A percentile compares a stretch with the other conserved stretches of the same genome.
Evolutionary conservation across 2,797 vertebrate genomes (phyloP).

Genomic region (Anolis apletophallus): DNA sequence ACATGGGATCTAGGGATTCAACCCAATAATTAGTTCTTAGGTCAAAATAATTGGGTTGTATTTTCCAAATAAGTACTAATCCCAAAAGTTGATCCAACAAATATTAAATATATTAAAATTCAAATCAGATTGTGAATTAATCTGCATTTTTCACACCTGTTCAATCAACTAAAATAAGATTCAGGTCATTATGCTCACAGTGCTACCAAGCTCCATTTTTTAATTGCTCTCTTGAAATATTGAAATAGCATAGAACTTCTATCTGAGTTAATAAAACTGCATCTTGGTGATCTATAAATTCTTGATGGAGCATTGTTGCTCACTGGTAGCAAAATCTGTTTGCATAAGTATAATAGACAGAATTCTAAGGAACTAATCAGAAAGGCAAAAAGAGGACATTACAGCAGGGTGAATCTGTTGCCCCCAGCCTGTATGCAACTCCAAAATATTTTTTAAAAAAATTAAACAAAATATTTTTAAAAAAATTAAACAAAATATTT

Average conservation of each 20-base stretch:
- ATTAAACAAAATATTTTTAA: no score
- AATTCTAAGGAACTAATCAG: no score
- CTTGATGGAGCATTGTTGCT: not conserved
- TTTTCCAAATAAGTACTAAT: not conserved
- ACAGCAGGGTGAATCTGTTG: no score
- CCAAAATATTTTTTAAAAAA: no score
- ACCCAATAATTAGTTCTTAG: not conserved
- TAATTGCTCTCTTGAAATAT: not conserved
- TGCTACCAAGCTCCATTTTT: not conserved
- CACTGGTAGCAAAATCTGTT: not conserved
- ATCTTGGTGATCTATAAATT: not conserved
- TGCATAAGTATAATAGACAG: not conserved
- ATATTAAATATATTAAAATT: not conserved
- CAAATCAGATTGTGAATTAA: not conserved
- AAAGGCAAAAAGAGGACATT: no score
- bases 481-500: no score
- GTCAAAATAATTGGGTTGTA: not conserved
- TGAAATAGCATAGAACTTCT: not conserved
- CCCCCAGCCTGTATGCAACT: no score
- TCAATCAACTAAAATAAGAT: not conserved
- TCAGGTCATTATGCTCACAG: not conserved
- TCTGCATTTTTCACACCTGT: not conserved
- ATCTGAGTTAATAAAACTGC: not conserved
- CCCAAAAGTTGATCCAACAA: not conserved
- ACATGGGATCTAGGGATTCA: not conserved